These are phyloP conservation scores for Dasyprocta punctata DNA, from an alignment of 2,113 vertebrate species.

Conservation along the genomic window DNA sequence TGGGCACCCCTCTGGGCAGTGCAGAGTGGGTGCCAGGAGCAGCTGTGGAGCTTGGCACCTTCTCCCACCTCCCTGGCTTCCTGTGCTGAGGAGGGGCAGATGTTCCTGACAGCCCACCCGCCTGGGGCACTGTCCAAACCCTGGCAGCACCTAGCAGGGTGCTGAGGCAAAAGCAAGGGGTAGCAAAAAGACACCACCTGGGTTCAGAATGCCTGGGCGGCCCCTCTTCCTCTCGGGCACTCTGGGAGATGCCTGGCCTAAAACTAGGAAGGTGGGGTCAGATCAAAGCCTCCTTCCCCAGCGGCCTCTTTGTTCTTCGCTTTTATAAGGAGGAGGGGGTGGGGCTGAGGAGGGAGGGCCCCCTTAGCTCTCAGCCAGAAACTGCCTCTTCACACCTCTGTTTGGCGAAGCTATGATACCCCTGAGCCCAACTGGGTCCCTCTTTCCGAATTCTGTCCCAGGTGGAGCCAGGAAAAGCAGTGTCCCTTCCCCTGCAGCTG, in stretches of 20 bases:
- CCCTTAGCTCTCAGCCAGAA: constrained; percentile 52
- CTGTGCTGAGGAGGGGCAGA: constrained; percentile 56
- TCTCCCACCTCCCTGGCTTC: constrained; percentile 43
- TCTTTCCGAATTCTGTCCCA: neutral
- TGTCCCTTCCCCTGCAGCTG: neutral
- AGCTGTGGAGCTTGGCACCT: constrained; percentile 75
- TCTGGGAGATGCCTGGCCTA: constrained; percentile 70
- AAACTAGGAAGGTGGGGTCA: constrained; percentile 79
- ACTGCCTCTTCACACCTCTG: neutral
- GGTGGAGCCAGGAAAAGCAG: neutral
- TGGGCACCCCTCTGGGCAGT: constrained; percentile 67
- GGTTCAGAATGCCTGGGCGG: constrained; percentile 6
- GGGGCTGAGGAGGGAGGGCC: constrained; percentile 68
- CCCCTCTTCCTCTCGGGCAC: constrained; percentile 44
- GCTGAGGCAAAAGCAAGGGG: neutral
- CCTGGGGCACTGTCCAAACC: neutral
- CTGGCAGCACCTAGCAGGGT: neutral
- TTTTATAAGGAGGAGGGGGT: constrained; percentile 78
- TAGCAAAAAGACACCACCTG: neutral
- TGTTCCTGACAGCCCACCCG: constrained; percentile 4
- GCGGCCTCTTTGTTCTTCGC: constrained; percentile 80
- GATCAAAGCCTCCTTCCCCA: constrained; percentile 79
- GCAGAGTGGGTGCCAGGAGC: constrained; percentile 55
- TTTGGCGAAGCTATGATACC: neutral
- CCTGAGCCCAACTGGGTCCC: neutral